Evolutionary conservation across 2,113 vertebrate species (phyloP).

Genomic region (Lonchura striata): DNA sequence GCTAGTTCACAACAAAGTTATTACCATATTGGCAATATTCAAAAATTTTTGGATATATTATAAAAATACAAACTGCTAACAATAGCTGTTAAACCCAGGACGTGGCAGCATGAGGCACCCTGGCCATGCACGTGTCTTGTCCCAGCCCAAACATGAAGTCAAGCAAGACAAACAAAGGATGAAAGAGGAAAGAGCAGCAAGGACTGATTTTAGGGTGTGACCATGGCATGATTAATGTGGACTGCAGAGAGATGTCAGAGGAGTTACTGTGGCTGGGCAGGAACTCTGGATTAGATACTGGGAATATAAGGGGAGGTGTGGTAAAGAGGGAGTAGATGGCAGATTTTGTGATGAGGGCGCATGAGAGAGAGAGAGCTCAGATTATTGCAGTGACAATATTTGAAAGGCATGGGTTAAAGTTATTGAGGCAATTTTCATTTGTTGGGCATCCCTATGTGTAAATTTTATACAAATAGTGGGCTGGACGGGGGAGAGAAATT

Average conservation of each 20-base stretch:
- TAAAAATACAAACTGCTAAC: background rate
- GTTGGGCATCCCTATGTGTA: fast-evolving
- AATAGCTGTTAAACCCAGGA: background rate
- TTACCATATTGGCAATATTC: background rate
- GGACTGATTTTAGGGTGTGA: background rate
- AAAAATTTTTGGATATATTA: background rate
- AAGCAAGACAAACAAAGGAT: background rate
- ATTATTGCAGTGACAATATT: background rate
- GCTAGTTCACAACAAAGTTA: background rate
- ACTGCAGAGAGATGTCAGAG: background rate
- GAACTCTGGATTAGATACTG: background rate
- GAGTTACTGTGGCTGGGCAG: background rate
- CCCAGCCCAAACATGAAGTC: background rate
- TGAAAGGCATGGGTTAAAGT: background rate
- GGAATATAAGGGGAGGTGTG: background rate
- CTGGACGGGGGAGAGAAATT: background rate
- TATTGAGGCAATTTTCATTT: background rate
- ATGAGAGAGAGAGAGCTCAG: background rate
- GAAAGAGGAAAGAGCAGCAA: background rate
- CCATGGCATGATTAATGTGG: fast-evolving
- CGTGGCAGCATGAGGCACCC: background rate
- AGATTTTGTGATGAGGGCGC: background rate
- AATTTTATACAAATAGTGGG: background rate
- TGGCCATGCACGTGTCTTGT: background rate
- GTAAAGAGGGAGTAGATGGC: background rate